Base-by-base conservation (phyloP, 2,888 invertebrate species). In the Anthophora plumipes region DNA sequence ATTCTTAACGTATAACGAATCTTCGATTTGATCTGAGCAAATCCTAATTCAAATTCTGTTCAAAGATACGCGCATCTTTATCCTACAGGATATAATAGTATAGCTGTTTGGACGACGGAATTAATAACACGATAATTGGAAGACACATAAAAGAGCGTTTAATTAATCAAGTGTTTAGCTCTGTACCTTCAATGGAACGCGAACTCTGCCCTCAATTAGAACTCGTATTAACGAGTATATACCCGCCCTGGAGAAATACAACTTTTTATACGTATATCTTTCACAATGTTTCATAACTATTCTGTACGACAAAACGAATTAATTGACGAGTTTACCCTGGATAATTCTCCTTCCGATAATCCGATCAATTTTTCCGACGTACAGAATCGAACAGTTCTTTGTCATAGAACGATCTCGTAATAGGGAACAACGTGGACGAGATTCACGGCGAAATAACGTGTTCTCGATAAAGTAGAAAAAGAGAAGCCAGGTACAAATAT, bases 401-500 rank as follows among this genome's bases (percentile, higher is more conserved):
- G 4, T 31, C 31, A 4, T 1, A 31, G 31, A 4, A 31, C 31
- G 31, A 31, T 31, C 4, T 4, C 4, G 2, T 31, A 31, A 31
- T 31, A 31, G 31, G n/a, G 31, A 31, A 31, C 46, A 17, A 22
- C 1, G 43, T 31, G 9, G 4, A 52, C 41, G 41, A 17, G 46
- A 8, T 12, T 9, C 20, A 52, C 43, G 60, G 54, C 31, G 31
- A 46, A 17, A 22, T 14, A n/a, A 57, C 57, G 77, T 77, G 67
- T 17, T 55, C 37, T 59, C n/a, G 77, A 83, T 77, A 77, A 77
- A 11, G 5, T 1, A 41, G 25, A 64, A 39, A 69, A 46, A 60
- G 39, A 50, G 39, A 50, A 14, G n/a, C 6, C 25, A 4, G 25
- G 61, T 82, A 63, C 48, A 61, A 82, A 61, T 41, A 71, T n/a